A percentile compares a stretch with the other conserved stretches of the same genome.
These are phyloP conservation scores for Amia ocellicauda DNA, from an alignment of 2,113 vertebrate genomes.

Conservation along the genomic window DNA sequence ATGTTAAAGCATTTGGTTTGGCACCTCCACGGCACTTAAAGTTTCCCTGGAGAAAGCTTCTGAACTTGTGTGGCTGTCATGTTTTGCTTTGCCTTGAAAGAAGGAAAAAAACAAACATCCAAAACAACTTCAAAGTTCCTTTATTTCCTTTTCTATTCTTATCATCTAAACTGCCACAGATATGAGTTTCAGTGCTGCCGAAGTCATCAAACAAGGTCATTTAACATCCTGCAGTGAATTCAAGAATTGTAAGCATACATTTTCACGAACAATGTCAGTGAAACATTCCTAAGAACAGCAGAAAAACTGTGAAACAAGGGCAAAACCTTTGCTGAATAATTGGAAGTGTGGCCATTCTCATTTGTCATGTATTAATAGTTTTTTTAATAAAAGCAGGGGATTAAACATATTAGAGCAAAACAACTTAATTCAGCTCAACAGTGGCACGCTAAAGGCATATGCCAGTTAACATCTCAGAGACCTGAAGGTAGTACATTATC, in stretches of 20 bases:
- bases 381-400: too few relatives aligned
- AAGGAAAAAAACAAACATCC: constrained; percentile 12
- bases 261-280: constrained; percentile 2
- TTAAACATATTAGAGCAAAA: too few relatives aligned
- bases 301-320: neutral
- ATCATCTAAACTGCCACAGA: neutral
- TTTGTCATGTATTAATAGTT: too few relatives aligned
- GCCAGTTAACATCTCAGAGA: neutral
- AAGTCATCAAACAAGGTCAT: constrained; percentile 6
- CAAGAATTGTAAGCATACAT: neutral
- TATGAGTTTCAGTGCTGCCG: constrained; percentile 13
- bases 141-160: neutral
- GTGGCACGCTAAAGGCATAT: neutral
- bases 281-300: neutral
- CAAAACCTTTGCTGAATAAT: too few relatives aligned
- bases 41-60: constrained; percentile 6
- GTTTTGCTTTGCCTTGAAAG: constrained; percentile 8
- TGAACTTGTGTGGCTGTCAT: neutral
- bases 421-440: neutral
- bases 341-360: too few relatives aligned
- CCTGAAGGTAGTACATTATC: constrained; percentile 17
- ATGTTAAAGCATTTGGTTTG: constrained; percentile 3
- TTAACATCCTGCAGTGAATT: neutral
- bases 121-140: constrained; percentile 11
- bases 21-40: constrained; percentile 9